These are phyloP conservation scores for Charanyca ferruginea DNA, from an alignment of 2,888 invertebrate genomes.

Conservation along the genomic window DNA sequence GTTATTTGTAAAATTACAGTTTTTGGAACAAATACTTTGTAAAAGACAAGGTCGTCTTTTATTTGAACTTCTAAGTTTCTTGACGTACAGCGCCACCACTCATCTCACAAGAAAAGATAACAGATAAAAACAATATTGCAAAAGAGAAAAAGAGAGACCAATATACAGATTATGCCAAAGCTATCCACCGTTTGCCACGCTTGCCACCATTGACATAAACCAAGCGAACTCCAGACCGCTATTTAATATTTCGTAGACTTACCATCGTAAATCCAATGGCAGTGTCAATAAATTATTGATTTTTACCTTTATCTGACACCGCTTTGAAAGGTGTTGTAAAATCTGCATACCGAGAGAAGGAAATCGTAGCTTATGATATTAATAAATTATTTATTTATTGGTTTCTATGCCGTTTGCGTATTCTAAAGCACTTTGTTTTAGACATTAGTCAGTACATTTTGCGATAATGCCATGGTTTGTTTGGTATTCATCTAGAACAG, in stretches of 20 bases:
- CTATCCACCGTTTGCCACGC: no score
- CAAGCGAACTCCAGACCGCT: conserved; percentile 15
- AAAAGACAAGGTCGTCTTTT: no score
- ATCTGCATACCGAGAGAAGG: conserved; percentile 34
- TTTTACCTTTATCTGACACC: conserved; percentile 51
- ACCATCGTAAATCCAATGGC: conserved; percentile 36
- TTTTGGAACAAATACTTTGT: no score
- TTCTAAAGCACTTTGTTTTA: neutral
- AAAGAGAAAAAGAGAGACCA: neutral
- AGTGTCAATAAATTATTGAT: conserved; percentile 52
- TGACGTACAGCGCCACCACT: no score
- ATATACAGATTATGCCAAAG: neutral
- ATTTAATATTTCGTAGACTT: conserved; percentile 49
- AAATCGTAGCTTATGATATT: conserved; percentile 24
- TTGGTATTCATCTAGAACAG: neutral
- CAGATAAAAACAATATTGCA: neutral
- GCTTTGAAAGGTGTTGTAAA: conserved; percentile 42
- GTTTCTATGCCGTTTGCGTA: neutral
- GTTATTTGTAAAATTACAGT: no score
- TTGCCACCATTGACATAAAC: conserved; percentile 19
- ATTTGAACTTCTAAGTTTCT: no score
- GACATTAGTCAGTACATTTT: neutral
- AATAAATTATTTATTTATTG: conserved; percentile 21
- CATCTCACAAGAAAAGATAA: neutral
- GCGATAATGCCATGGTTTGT: neutral